Base-by-base conservation (phyloP, 2,888 invertebrate genomes). In the Quadroppia sp. region DNA sequence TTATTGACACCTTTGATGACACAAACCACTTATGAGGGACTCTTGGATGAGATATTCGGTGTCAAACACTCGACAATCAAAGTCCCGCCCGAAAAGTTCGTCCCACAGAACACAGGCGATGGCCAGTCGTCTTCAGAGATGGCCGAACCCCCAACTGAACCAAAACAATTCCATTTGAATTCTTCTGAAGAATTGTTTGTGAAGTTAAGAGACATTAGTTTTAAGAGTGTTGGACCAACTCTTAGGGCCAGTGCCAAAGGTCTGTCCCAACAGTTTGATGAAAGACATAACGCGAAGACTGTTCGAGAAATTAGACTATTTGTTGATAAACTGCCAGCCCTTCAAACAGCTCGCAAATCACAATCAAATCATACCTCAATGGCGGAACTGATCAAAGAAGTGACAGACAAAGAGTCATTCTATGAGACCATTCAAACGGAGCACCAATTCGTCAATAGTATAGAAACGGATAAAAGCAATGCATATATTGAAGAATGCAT, bases 251-350 rank as follows among this genome's bases (percentile, higher is more conserved):
- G 91, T 82, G 94, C 94, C 0, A 92, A 90, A 81, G 86, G 89
- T 7, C 91, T 97, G 72, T 90, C 92, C 77, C 88, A 88, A 0
- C 91, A 94, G 81, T 86, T 93, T 80, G 83, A 83, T 78, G 92
- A 94, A 80, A 87, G 90, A 36, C 90, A 92, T 81, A 80, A 81
- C 67, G 90, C 92, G 73, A 92, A 91, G 82, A 90, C 94, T 0
- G 90, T 98, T n/a, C 91, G 92, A 80, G 94, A 96, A 83, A 92
- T 97, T 84, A 94, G 94, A 81, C 88, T 91, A 80, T 94, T 95
- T 82, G 96, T 97, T 2, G 89, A 92, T 45, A 88, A 90, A 71
- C 84, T 97, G 77, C 95, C 95, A 0, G 89, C 90, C 79, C 87
- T 97, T 84, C 84, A 95, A 80, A 90, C 89, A 25, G 89, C 90